Conservation (phyloP, 2,113 vertebrate genomes). For the Cromileptes altivelis region DNA sequence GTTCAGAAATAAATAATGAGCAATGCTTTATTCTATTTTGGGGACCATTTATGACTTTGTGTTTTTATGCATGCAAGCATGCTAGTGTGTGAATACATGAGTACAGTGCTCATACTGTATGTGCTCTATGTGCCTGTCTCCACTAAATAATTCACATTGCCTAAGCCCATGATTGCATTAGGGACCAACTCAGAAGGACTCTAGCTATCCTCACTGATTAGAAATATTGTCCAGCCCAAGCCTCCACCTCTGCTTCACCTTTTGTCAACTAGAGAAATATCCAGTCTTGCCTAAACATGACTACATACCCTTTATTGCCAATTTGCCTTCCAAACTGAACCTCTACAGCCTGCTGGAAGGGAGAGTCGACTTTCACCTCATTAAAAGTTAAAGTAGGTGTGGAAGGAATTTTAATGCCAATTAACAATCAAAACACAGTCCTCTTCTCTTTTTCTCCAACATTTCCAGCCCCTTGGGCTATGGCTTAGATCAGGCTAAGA, state of each 20-base stretch:
- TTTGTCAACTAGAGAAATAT: conserved; percentile 22
- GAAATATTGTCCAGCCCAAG: conserved; percentile 22
- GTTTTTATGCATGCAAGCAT: conserved; percentile 17
- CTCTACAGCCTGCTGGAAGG: conserved; percentile 37
- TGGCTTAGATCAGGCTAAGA: conserved; percentile 55
- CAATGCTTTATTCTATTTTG: not conserved
- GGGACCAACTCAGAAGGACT: not conserved
- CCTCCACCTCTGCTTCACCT: conserved; percentile 29
- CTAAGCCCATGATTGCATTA: conserved; percentile 6
- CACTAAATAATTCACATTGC: conserved; percentile 64
- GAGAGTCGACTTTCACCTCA: conserved; percentile 66
- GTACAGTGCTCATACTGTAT: not conserved
- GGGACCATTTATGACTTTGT: not conserved
- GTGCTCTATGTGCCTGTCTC: conserved; percentile 6
- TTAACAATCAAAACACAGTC: conserved; percentile 79
- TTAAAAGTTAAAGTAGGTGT: conserved; percentile 79
- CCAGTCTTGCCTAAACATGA: conserved; percentile 24
- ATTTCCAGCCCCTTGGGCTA: conserved; percentile 57
- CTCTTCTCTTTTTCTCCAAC: conserved; percentile 38
- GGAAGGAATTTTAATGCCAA: conserved; percentile 78
- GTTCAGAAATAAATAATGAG: not conserved
- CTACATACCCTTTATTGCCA: conserved; percentile 26
- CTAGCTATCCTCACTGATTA: conserved; percentile 19
- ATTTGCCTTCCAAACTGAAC: conserved; percentile 46
- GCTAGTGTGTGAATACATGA: conserved; percentile 18